phyloP scores from a whole-genome alignment of 2,888 invertebrate genomes.

The Dynastes tityus region DNA sequence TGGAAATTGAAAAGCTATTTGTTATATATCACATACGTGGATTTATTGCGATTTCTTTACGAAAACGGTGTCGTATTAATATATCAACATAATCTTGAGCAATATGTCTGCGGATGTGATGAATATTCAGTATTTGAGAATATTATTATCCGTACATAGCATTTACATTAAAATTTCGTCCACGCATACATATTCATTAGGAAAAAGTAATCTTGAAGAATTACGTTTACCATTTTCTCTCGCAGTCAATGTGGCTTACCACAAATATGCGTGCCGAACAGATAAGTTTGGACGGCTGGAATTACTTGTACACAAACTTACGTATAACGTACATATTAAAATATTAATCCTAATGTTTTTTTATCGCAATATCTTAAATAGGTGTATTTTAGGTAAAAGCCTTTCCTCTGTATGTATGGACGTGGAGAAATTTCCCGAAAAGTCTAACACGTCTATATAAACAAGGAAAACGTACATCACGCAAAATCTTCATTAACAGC shows the following conservation, averaged over 20 bases:
- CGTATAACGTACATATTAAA: slow-evolving; percentile 10
- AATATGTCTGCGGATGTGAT: background rate
- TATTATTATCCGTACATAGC: background rate
- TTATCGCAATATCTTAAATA: slow-evolving; percentile 42
- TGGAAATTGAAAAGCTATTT: too few relatives aligned
- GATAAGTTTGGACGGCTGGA: background rate
- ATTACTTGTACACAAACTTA: background rate
- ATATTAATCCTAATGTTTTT: slow-evolving; percentile 34
- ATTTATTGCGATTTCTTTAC: too few relatives aligned
- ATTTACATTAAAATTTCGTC: slow-evolving; percentile 13
- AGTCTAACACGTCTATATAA: slow-evolving; percentile 27
- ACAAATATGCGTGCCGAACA: background rate
- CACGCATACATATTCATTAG: slow-evolving; percentile 21
- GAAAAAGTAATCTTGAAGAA: slow-evolving; percentile 4
- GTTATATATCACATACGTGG: too few relatives aligned
- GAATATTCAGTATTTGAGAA: background rate
- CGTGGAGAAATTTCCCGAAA: slow-evolving; percentile 54
- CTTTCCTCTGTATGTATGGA: slow-evolving; percentile 51
- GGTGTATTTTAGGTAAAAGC: slow-evolving; percentile 32
- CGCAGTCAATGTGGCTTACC: background rate
- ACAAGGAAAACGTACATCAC: slow-evolving; percentile 51
- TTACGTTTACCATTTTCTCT: slow-evolving; percentile 14
- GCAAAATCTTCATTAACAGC: slow-evolving; percentile 55
- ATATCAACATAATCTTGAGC: background rate
- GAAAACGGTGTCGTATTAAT: too few relatives aligned